Evolutionary conservation across 2,797 vertebrate species (phyloP).

Genomic region (Aplochiton taeniatus): DNA sequence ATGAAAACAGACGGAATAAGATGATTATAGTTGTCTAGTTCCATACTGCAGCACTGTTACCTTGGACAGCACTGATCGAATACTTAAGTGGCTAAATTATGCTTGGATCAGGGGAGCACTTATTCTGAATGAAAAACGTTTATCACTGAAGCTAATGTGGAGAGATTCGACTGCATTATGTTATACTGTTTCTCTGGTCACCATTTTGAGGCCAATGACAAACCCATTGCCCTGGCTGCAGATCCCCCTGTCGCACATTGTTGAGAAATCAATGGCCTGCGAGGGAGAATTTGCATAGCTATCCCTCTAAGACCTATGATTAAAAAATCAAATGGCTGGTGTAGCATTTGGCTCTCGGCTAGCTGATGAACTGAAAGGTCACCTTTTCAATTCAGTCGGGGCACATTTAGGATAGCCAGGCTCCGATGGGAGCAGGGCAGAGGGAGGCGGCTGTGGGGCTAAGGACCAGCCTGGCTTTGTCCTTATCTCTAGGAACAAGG

Average conservation of each 20-base stretch:
- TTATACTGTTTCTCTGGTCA: neutral
- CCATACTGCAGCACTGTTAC: too few species aligned
- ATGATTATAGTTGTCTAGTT: too few species aligned
- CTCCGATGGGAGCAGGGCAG: slow-evolving; percentile 27
- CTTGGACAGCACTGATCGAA: too few species aligned
- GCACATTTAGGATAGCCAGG: slow-evolving; percentile 7
- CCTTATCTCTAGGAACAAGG: slow-evolving; percentile 31
- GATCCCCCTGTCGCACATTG: slow-evolving; percentile 37
- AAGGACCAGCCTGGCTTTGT: slow-evolving; percentile 23
- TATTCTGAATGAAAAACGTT: too few species aligned
- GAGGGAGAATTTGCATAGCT: slow-evolving; percentile 58
- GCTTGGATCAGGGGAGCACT: too few species aligned
- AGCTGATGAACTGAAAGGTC: slow-evolving; percentile 45
- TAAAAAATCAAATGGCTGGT: slow-evolving; percentile 33
- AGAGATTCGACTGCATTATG: too few species aligned
- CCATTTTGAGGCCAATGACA: slow-evolving; percentile 29
- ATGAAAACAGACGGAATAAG: too few species aligned
- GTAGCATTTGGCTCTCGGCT: slow-evolving; percentile 27
- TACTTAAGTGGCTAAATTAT: too few species aligned
- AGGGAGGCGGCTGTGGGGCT: slow-evolving; percentile 31
- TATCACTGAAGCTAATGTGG: too few species aligned
- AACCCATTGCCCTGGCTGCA: slow-evolving; percentile 41
- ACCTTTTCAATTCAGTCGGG: slow-evolving; percentile 24
- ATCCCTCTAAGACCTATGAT: slow-evolving; percentile 24
- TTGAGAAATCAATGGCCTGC: slow-evolving; percentile 61